Evolutionary conservation across 2,113 vertebrate species (phyloP).

Genomic region (Otocyon megalotis): DNA sequence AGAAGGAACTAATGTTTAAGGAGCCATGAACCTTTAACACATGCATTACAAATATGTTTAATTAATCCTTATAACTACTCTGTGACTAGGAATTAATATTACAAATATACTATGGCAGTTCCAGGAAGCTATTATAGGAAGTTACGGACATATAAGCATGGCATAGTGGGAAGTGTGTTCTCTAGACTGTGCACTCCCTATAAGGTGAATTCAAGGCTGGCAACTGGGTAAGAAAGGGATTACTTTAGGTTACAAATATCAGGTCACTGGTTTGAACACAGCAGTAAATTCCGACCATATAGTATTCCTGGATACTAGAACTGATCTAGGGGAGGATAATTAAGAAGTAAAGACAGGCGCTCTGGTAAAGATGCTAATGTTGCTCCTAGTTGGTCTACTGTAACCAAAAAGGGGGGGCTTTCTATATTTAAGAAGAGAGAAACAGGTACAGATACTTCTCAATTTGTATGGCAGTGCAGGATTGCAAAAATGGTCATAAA

Average conservation of each 20-base stretch:
- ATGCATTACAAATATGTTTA: background rate
- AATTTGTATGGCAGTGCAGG: background rate
- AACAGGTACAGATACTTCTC: background rate
- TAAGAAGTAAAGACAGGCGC: background rate
- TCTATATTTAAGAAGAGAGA: background rate
- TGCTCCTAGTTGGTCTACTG: background rate
- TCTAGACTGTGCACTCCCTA: background rate
- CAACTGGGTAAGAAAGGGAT: background rate
- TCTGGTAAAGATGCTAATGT: background rate
- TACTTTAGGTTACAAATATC: background rate
- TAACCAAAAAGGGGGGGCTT: background rate
- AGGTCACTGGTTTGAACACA: background rate
- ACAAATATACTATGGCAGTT: background rate
- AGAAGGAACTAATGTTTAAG: conserved; percentile 47
- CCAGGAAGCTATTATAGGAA: background rate
- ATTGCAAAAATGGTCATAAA: background rate
- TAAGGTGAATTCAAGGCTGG: too few relatives aligned
- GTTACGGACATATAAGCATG: background rate
- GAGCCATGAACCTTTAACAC: conserved; percentile 1
- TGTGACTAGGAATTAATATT: background rate
- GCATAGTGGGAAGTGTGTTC: too few relatives aligned
- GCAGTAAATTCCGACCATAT: background rate
- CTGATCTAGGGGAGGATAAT: background rate
- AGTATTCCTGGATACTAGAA: background rate
- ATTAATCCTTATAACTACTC: background rate